Conservation (phyloP, 1,140 invertebrate genomes). For the Capitella teleta region DNA sequence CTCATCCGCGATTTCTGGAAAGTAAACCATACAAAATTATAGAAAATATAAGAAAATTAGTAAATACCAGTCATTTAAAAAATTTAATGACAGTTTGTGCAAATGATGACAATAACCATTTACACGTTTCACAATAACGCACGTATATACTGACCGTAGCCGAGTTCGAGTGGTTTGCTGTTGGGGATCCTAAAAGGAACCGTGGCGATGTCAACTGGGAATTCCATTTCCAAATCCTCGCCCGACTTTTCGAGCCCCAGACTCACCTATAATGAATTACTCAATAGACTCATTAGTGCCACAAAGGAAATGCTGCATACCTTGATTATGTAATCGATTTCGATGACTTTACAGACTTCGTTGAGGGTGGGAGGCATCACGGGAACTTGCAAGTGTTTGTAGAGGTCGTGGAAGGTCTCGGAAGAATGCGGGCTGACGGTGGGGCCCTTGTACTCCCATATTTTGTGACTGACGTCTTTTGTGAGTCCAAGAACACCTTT, state of each 20-base stretch:
- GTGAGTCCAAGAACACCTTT: slow-evolving; percentile 63
- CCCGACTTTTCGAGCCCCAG: slow-evolving; percentile 60
- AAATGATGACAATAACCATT: not conserved
- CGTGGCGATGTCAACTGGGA: slow-evolving; percentile 71
- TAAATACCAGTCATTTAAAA: not conserved
- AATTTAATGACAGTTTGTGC: too few relatives aligned
- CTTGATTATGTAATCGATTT: slow-evolving; percentile 69
- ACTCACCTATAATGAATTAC: slow-evolving; percentile 16
- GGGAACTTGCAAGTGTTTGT: slow-evolving; percentile 52
- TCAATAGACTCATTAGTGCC: too few relatives aligned
- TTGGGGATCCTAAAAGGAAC: slow-evolving; percentile 64
- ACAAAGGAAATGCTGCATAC: too few relatives aligned
- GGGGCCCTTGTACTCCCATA: slow-evolving; percentile 61
- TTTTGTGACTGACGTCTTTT: slow-evolving; percentile 59
- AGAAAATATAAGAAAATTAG: not conserved
- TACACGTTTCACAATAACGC: not conserved
- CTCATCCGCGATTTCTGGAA: slow-evolving; percentile 54
- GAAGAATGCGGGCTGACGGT: slow-evolving; percentile 51
- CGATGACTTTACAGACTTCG: slow-evolving; percentile 62
- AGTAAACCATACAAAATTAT: not conserved
- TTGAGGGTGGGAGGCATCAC: slow-evolving; percentile 67
- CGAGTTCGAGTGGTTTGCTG: slow-evolving; percentile 50
- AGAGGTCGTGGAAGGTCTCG: slow-evolving; percentile 32
- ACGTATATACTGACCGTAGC: slow-evolving; percentile 54
- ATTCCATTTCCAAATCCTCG: slow-evolving; percentile 63